Evolutionary conservation across 2,113 vertebrate genomes (phyloP).

Genomic region (Trematocara variabile): DNA sequence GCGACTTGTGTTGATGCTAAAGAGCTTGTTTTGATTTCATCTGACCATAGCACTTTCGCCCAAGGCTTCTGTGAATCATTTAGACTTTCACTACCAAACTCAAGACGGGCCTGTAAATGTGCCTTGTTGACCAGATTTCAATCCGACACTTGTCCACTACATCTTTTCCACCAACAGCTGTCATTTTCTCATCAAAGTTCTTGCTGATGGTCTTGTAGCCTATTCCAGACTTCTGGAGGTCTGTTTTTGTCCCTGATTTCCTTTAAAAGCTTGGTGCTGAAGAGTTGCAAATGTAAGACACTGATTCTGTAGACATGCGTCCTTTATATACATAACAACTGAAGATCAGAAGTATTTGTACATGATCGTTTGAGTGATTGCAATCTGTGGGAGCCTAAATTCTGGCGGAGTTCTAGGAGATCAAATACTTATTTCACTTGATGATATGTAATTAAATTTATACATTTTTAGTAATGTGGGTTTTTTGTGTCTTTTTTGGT

Average conservation of each 20-base stretch:
- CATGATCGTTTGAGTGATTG: not conserved
- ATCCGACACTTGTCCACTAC: not conserved
- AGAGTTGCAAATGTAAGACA: not conserved
- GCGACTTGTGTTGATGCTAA: not conserved
- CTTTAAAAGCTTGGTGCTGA: not conserved
- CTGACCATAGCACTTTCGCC: not conserved
- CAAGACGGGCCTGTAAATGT: not conserved
- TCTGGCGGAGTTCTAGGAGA: not conserved
- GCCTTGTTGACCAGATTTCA: not conserved
- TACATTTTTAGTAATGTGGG: not conserved
- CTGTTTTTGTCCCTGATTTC: not conserved
- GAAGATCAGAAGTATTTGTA: not conserved
- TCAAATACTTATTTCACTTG: not conserved
- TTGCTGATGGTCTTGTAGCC: not conserved
- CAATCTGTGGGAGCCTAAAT: not conserved
- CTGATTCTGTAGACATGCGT: not conserved
- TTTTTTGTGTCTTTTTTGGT: not conserved
- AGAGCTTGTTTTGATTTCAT: not conserved
- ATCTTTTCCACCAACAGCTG: not conserved
- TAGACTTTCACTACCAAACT: not conserved
- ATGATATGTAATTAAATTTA: not conserved
- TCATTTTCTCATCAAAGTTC: not conserved
- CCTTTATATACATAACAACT: not conserved
- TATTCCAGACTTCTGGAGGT: not conserved
- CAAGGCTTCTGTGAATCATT: not conserved